Conservation (phyloP, 2,113 vertebrate species). For the Corythoichthys intestinalis region DNA sequence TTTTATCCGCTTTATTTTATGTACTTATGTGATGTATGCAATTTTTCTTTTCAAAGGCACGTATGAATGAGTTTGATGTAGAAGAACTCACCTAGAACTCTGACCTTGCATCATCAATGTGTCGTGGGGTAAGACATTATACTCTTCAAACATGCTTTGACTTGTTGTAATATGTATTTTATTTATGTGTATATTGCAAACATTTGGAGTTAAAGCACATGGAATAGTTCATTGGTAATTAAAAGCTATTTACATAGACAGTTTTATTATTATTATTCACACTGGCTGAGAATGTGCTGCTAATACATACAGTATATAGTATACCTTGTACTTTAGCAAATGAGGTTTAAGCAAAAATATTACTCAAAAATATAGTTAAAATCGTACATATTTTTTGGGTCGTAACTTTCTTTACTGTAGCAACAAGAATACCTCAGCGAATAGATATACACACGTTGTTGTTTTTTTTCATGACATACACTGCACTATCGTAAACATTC, state of each 20-base stretch:
- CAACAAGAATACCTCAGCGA: slow-evolving; percentile 28
- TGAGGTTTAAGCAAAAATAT: slow-evolving; percentile 55
- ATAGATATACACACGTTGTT: slow-evolving; percentile 25
- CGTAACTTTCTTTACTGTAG: slow-evolving; percentile 31
- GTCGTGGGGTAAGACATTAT: neutral
- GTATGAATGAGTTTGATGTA: neutral
- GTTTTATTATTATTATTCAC: slow-evolving; percentile 29
- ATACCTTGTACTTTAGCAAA: slow-evolving; percentile 38
- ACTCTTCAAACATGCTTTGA: slow-evolving; percentile 13
- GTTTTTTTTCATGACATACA: slow-evolving; percentile 15
- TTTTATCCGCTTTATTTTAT: neutral
- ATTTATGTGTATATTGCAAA: slow-evolving; percentile 50
- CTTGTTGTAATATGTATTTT: slow-evolving; percentile 42
- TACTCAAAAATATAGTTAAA: slow-evolving; percentile 55
- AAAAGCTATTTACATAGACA: slow-evolving; percentile 61
- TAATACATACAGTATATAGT: slow-evolving; percentile 15
- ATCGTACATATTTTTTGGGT: slow-evolving; percentile 26
- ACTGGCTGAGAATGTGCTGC: slow-evolving; percentile 28
- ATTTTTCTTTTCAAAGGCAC: neutral
- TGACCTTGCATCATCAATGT: neutral
- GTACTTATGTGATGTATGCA: neutral
- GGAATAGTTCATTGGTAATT: slow-evolving; percentile 27
- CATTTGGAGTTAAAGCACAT: slow-evolving; percentile 44
- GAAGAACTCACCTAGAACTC: neutral
- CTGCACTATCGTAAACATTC: slow-evolving; percentile 42